These are phyloP conservation scores for Heterodera schachtii DNA, from an alignment of 1,140 invertebrate genomes.

Conservation along the genomic window DNA sequence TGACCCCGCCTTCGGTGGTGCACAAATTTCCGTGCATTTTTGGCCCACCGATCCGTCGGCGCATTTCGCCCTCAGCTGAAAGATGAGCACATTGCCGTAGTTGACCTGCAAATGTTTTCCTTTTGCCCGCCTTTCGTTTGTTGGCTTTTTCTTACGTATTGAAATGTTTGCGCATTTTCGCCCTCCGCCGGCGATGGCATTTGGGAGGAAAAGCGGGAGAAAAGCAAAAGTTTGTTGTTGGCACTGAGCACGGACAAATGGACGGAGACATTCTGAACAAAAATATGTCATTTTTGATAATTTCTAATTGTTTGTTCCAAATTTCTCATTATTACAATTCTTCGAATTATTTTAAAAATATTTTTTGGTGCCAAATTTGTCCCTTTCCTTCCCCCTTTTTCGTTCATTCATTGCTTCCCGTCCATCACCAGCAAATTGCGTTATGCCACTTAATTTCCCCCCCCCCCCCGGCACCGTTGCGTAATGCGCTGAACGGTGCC, in stretches of 20 bases:
- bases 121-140: background rate
- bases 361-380: too few relatives aligned
- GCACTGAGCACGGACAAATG: background rate
- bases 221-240: conserved; percentile 20
- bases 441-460: background rate
- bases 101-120: conserved; percentile 12
- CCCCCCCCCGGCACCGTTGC: background rate
- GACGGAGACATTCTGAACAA: background rate
- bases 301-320: too few relatives aligned
- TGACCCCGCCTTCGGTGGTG: conserved; percentile 7
- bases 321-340: too few relatives aligned
- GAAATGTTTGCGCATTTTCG: background rate
- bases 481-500: background rate
- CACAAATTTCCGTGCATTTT: conserved; percentile 6
- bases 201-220: background rate
- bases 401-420: background rate
- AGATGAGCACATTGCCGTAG: conserved; percentile 15
- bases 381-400: too few relatives aligned
- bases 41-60: conserved; percentile 9
- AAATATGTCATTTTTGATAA: background rate
- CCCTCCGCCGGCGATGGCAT: background rate
- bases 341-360: too few relatives aligned
- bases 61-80: conserved; percentile 15
- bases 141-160: background rate
- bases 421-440: background rate